Base-by-base conservation (phyloP, 2,797 vertebrate species). In the Smutsia gigantea region DNA sequence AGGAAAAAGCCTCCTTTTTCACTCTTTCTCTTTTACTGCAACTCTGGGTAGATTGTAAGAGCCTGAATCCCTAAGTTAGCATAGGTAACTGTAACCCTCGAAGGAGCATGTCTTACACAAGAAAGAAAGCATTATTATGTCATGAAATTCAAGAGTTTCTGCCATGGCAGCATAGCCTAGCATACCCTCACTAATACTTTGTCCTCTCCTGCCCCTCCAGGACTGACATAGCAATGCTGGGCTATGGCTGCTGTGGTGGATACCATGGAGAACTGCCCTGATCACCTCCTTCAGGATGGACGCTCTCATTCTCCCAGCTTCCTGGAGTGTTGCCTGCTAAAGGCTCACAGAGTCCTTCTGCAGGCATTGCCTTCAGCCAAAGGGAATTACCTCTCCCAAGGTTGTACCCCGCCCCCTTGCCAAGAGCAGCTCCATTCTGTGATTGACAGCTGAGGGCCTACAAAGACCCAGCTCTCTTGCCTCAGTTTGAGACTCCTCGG, bases 381-480 rank as follows among this genome's bases (percentile, higher is more conserved):
- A 49, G 15, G 23, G 46, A 69, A 27, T 46, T 53, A 15, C 7
- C 21, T 53, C 23, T 53, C 12, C 63, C 21, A 71, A 83, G 29
- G 21, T 29, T 19, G 29, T 17, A 12, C 4, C 3, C 0, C 17
- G 8, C 2, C 9, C 0, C 31, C 6, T 17, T 39, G 25, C n/a
- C 57, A 68, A 66, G 34, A 78, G 31, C 18, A 57, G 7, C 31
- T 11, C 37, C 25, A 10, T 21, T 7, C 25, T 69, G 1, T 25
- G 25, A 25, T 4, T 25, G 51, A n/a, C 27, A 6, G 1, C 29
- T 77, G 23, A 57, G 8, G 15, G 2, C 46, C 31, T 72, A 15
- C 37, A 42, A 51, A 87, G 68, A 2, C 27, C 4, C 15, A 3
- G 14, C 27, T 75, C 29, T 34, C 29, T 34, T 39, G 25, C 29